Conservation (phyloP, 2,888 invertebrate species). For the Macrosiphum euphorbiae region DNA sequence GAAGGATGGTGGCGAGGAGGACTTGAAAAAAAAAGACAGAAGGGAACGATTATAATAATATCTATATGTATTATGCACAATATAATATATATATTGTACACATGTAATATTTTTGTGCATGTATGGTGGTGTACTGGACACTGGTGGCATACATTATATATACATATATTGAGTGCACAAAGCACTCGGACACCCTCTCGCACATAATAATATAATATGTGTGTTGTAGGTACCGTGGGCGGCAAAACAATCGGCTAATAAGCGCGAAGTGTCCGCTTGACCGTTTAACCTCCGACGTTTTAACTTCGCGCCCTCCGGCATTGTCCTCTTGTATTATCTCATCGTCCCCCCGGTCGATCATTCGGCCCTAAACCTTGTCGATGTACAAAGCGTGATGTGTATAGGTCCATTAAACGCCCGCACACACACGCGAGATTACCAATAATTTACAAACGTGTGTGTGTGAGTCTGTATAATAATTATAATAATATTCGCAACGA, state of each 20-base stretch:
- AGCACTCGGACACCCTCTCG: neutral
- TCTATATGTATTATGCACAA: neutral
- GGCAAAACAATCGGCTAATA: slow-evolving; percentile 37
- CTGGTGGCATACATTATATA: neutral
- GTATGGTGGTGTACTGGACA: neutral
- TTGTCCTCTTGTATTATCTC: slow-evolving; percentile 26
- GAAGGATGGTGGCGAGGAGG: neutral
- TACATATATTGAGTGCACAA: neutral
- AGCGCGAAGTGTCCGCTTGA: neutral
- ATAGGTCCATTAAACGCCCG: neutral
- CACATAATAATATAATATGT: neutral
- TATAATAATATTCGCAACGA: neutral
- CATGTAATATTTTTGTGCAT: neutral
- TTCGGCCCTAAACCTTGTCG: neutral
- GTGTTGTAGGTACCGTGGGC: neutral
- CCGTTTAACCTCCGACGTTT: slow-evolving; percentile 27
- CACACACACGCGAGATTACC: neutral
- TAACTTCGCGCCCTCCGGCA: neutral
- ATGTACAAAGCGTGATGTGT: neutral
- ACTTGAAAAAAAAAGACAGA: neutral
- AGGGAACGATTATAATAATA: neutral
- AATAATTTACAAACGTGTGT: neutral
- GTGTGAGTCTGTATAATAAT: neutral
- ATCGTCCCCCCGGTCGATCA: neutral
- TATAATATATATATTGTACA: neutral